Evolutionary conservation across 1,140 invertebrate genomes (phyloP), one percentile per base, ranked within the genome.

Genomic region (Aphidius gifuensis): DNA sequence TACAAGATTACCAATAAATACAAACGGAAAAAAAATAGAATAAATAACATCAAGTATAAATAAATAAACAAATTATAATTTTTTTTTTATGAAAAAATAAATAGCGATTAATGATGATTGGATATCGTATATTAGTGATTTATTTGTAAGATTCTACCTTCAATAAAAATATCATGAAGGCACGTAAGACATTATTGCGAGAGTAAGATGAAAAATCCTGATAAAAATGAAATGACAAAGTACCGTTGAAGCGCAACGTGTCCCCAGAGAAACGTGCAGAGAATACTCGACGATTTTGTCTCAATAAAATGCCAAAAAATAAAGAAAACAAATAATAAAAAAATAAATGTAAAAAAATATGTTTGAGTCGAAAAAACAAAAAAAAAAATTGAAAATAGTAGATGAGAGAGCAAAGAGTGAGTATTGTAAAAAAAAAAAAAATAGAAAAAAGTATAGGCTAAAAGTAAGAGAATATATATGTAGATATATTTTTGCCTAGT

Each of bases 191-290:
- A 61, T 61, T 61, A 61, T 61, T 61, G 60, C 60, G 8, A 16
- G 40, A 61, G 53, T 42, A 39, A 61, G 60, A 61, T 61, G 51
- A 61, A 61, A 61, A 61, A 61, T 61, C 53, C 21, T 55, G 60
- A 54, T 55, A 61, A 61, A 61, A 56, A 61, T 55, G 60, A 55
- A 61, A 61, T 61, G 60, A 61, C 60, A 61, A 61, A 61, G 60
- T 61, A 38, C 44, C 53, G 60, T n/a, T 44, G 60, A 61, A 56
- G 60, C 46, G 43, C 51, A 46, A 47, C 60, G 51, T 61, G 60
- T 61, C 51, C 45, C 60, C 43, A 23, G 40, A 9, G 32, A n/a
- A 48, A 61, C 60, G 60, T 61, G 60, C 51, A 11, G 39, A 47
- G 60, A 55, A 61, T 56, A 11, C 46, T 47, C 53, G 45, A 45